A percentile compares a stretch with the other conserved stretches of the same genome.
These are phyloP conservation scores for Pantherophis guttatus DNA, from an alignment of 2,113 vertebrate species.

Conservation along the genomic window DNA sequence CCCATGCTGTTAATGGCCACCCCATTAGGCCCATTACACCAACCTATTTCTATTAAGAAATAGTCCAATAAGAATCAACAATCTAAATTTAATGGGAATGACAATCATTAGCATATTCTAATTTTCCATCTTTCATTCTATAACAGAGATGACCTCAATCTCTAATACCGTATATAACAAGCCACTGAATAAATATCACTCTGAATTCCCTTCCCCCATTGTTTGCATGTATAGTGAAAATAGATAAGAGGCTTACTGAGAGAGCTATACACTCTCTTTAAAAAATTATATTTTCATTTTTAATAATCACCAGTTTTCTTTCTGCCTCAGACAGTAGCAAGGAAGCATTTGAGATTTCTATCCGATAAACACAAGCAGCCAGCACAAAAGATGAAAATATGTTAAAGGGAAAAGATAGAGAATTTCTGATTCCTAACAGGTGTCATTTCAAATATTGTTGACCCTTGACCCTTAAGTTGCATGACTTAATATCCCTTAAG, in stretches of 20 bases:
- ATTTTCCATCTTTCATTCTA: not conserved
- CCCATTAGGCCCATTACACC: not conserved
- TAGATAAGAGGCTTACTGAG: not conserved
- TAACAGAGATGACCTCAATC: not conserved
- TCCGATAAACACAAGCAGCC: not conserved
- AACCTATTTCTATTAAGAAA: not conserved
- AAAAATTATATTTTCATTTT: conserved; percentile 1
- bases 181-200: not conserved
- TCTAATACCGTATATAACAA: not conserved
- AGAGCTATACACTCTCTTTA: not conserved
- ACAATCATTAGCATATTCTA: not conserved
- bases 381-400: not conserved
- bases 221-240: not conserved
- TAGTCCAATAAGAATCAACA: not conserved
- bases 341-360: not conserved
- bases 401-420: conserved; percentile 3
- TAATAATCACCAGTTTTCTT: not conserved
- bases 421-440: not conserved
- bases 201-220: not conserved
- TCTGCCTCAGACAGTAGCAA: not conserved
- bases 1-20: not conserved
- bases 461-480: not conserved
- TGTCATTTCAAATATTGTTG: conserved; percentile 14
- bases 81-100: not conserved
- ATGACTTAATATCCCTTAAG: not conserved